These are phyloP conservation scores for Erinaceus europaeus DNA, from an alignment of 2,113 vertebrate species.

Conservation along the genomic window DNA sequence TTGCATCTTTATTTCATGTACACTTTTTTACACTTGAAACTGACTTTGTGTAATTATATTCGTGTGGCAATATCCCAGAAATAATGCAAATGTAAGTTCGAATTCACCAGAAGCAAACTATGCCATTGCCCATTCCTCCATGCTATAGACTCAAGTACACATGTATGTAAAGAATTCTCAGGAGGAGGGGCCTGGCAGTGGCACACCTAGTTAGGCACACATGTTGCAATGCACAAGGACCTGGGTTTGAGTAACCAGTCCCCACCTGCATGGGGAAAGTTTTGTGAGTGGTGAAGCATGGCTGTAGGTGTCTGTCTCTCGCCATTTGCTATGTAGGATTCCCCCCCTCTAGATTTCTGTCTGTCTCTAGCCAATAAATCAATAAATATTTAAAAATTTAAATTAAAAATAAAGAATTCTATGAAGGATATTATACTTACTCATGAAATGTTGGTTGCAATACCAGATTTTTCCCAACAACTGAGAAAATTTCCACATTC, in stretches of 20 bases:
- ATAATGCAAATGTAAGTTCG: conserved; percentile 6
- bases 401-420: neutral
- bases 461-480: neutral
- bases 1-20: neutral
- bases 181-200: too few species aligned
- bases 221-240: too few species aligned
- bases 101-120: neutral
- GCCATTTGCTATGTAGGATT: too few species aligned
- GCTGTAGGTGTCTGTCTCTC: too few species aligned
- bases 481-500: neutral
- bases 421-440: neutral
- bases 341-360: too few species aligned
- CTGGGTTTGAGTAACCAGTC: too few species aligned
- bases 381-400: too few species aligned
- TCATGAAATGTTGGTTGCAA: neutral
- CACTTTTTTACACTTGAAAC: neutral
- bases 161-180: too few species aligned
- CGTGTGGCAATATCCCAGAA: neutral
- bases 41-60: neutral
- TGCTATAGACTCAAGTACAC: neutral
- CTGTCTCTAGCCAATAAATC: too few species aligned
- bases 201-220: too few species aligned
- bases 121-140: neutral
- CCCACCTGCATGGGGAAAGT: too few species aligned
- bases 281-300: too few species aligned